Evolutionary conservation across 1,140 invertebrate species (phyloP), one percentile per base, ranked within the genome.

Genomic region (Helicoverpa zea): DNA sequence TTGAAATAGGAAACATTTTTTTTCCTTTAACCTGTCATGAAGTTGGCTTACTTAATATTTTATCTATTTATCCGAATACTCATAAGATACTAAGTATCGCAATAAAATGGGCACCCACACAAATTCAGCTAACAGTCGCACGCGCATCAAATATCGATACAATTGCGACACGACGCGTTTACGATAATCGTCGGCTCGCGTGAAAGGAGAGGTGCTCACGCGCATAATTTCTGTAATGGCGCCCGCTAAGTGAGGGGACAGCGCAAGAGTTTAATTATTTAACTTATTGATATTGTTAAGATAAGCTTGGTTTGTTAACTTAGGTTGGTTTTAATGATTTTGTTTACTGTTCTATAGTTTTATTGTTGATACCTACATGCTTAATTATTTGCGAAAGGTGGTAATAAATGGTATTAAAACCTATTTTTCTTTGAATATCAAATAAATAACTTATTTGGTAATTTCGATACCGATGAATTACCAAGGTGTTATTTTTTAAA

Each of bases 221-320:
- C 81, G 81, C 79, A 82, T 79, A 75, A 72, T 84, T 84, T 82
- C 81, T 75, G 64, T 84, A 79, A 79, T 68, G 35, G 81, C 79
- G 64, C 77, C 76, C 79, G 79, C 78, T 77, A 84, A 82, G 79
- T 82, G 79, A 61, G 64, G 58, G 59, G 76, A 72, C 63, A 58
- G 29, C 76, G 64, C 23, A 79, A 61, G 51, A 78, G 43, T 79
- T 79, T 79, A 79, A 79, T 79, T 79, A 70, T 70, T 79, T 70
- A 79, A 79, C 10, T 68, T 79, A 79, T 79, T 56, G 47, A 56
- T 66, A 66, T 64, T 66, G 12, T 72, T 23, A n/a, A 18, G 23
- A 72, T 72, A 72, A 72, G 16, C 16, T 7, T 16, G 47, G 68
- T 54, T 52, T 54, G 66, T 72, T 52, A 64, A 64, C 18, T 18